Evolutionary conservation across 2,888 invertebrate species (phyloP).

Genomic region (Papilio elwesi): DNA sequence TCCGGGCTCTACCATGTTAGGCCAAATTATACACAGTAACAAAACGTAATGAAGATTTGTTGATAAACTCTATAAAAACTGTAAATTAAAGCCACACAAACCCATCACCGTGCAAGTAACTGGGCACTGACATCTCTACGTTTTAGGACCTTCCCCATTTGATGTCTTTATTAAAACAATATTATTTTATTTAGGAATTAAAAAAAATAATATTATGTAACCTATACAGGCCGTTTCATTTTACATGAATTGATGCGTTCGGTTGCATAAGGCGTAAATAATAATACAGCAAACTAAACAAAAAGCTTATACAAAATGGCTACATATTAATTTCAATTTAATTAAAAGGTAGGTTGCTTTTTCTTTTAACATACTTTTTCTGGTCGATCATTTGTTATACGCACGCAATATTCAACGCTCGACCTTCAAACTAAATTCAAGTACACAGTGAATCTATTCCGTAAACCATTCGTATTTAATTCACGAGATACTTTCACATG

Average conservation of each 20-base stretch:
- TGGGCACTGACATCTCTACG: too few relatives aligned
- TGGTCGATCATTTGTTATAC: constrained; percentile 31
- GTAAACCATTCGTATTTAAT: constrained; percentile 51
- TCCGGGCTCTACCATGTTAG: too few relatives aligned
- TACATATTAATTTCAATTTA: background rate
- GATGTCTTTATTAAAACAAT: too few relatives aligned
- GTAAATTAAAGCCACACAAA: too few relatives aligned
- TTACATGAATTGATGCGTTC: background rate
- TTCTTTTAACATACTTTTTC: constrained; percentile 23
- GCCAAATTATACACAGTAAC: too few relatives aligned
- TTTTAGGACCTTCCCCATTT: too few relatives aligned
- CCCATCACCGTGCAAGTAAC: too few relatives aligned
- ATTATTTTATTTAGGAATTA: too few relatives aligned
- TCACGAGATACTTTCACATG: constrained; percentile 58
- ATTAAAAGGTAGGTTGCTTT: too few relatives aligned
- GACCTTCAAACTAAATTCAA: constrained; percentile 44
- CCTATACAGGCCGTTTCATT: background rate
- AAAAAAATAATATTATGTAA: too few relatives aligned
- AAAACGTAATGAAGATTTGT: too few relatives aligned
- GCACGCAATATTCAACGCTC: constrained; percentile 21
- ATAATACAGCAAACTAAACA: background rate
- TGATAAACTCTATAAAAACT: too few relatives aligned
- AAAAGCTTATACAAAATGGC: background rate
- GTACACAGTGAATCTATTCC: constrained; percentile 43
- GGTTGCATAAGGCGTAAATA: background rate